These are phyloP conservation scores for Plutomurus gul DNA, from an alignment of 1,140 invertebrate genomes.

Conservation along the genomic window DNA sequence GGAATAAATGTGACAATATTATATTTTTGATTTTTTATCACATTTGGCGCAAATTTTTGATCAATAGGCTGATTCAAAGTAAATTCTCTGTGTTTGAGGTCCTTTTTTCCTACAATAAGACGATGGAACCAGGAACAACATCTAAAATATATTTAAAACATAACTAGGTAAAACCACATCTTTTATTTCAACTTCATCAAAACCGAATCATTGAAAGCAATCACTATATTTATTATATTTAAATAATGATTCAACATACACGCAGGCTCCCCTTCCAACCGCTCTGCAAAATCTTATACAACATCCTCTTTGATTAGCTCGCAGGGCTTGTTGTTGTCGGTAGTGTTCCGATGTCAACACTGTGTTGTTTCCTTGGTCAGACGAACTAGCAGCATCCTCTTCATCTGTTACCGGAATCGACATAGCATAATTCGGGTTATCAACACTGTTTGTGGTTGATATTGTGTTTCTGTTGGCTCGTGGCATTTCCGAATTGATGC, in stretches of 20 bases:
- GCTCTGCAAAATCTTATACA: not conserved
- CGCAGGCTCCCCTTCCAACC: constrained; percentile 19
- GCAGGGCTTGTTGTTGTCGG: not conserved
- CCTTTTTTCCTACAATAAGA: constrained; percentile 55
- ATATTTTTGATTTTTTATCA: constrained; percentile 99
- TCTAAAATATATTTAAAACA: constrained; percentile 3
- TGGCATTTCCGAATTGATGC: not conserved
- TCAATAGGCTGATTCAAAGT: constrained; percentile 59
- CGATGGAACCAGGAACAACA: constrained; percentile 51
- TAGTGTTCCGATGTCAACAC: constrained; percentile 19
- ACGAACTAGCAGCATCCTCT: not conserved
- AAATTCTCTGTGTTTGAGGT: constrained; percentile 61
- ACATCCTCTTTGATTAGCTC: not conserved
- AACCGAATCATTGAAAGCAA: too few relatives aligned
- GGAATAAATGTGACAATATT: constrained; percentile 97
- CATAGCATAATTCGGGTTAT: constrained; percentile 39
- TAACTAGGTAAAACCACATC: too few relatives aligned
- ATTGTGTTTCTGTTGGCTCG: not conserved
- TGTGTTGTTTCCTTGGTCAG: not conserved
- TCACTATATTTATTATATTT: too few relatives aligned
- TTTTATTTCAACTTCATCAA: too few relatives aligned
- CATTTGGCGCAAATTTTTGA: constrained; percentile 87
- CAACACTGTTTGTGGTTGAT: constrained; percentile 4
- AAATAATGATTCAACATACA: constrained; percentile 12
- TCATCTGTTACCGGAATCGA: not conserved